phyloP scores from a whole-genome alignment of 2,797 vertebrate genomes.

The Percopsis omiscomaycus region DNA sequence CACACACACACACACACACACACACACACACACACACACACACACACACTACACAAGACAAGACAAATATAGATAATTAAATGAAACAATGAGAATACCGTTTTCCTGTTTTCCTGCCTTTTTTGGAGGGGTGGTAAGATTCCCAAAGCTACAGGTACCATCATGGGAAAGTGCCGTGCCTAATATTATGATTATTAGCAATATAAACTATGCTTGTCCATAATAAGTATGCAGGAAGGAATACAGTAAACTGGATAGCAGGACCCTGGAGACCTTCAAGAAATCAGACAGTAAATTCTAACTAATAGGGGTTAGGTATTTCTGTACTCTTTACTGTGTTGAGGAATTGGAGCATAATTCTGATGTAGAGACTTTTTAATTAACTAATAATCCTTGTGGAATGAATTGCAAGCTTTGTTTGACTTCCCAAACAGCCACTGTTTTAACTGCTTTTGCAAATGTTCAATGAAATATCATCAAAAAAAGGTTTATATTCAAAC shows the following conservation, averaged over 20 bases:
- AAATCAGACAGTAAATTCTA: constrained; percentile 41
- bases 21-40: constrained; percentile 14
- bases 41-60: constrained; percentile 52
- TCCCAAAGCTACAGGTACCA: too few species aligned
- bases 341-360: constrained; percentile 43
- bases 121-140: too few species aligned
- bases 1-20: too few species aligned
- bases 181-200: too few species aligned
- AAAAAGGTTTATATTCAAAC: constrained; percentile 2
- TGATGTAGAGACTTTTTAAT: constrained; percentile 50
- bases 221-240: constrained; percentile 50
- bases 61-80: constrained; percentile 76
- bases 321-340: constrained; percentile 37
- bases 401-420: not conserved
- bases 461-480: constrained; percentile 26
- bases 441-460: constrained; percentile 27
- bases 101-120: not conserved
- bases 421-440: not conserved
- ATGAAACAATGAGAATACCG: constrained; percentile 56
- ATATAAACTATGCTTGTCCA: constrained; percentile 13
- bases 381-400: constrained; percentile 22
- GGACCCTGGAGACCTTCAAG: constrained; percentile 51
- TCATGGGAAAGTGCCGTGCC: too few species aligned
- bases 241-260: constrained; percentile 56
- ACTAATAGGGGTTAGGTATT: constrained; percentile 56